A percentile compares a stretch with the other conserved stretches of the same genome.
Evolutionary conservation across 2,797 vertebrate genomes (phyloP).

Genomic region (Thunnus albacares): DNA sequence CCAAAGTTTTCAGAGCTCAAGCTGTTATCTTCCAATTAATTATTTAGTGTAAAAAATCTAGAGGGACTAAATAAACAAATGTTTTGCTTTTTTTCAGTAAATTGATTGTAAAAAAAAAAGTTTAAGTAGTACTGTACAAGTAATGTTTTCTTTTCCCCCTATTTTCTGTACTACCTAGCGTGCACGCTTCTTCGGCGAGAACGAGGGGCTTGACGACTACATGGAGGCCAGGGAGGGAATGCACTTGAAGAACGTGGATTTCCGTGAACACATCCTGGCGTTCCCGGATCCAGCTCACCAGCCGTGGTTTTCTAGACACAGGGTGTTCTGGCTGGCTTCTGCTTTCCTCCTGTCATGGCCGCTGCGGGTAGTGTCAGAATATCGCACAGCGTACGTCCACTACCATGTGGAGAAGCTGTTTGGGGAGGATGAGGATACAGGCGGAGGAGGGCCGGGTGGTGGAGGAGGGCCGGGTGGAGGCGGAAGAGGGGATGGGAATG

Average conservation of each 20-base stretch:
- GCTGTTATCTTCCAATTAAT: background rate
- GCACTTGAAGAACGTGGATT: slow-evolving; percentile 94
- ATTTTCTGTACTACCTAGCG: slow-evolving; percentile 76
- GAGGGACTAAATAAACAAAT: no score
- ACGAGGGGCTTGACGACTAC: slow-evolving; percentile 94
- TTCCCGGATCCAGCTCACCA: slow-evolving; percentile 89
- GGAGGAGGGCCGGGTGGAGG: slow-evolving; percentile 71
- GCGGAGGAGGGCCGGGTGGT: slow-evolving; percentile 58
- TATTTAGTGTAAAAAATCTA: no score
- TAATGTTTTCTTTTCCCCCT: background rate
- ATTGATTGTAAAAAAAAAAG: background rate
- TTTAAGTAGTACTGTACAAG: background rate
- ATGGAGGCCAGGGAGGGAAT: slow-evolving; percentile 95
- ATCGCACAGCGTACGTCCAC: slow-evolving; percentile 91
- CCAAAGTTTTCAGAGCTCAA: background rate
- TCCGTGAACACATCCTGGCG: slow-evolving; percentile 92
- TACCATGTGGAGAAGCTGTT: slow-evolving; percentile 96
- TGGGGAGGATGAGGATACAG: slow-evolving; percentile 86
- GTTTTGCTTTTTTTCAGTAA: background rate
- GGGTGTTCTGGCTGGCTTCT: slow-evolving; percentile 92
- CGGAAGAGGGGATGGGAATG: slow-evolving; percentile 67
- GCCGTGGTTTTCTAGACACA: slow-evolving; percentile 91
- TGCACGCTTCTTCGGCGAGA: slow-evolving; percentile 92
- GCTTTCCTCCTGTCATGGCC: slow-evolving; percentile 91
- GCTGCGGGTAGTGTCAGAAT: slow-evolving; percentile 90